A percentile compares a stretch with the other conserved stretches of the same genome.
Conservation (phyloP, 2,113 vertebrate species). For the Aix galericulata region DNA sequence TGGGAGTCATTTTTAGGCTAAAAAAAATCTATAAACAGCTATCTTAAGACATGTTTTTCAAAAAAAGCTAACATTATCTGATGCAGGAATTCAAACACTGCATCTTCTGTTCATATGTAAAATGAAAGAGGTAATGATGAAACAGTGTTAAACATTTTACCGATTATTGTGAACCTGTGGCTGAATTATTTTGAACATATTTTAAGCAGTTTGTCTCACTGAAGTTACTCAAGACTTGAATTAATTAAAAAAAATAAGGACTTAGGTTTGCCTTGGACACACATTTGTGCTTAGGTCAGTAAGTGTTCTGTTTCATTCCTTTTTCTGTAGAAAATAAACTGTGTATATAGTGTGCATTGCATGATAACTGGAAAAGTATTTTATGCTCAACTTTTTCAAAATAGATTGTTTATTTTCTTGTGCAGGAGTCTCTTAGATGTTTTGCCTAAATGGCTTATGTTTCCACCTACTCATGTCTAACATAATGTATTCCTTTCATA, state of each 20-base stretch:
- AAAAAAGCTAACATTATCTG: not conserved
- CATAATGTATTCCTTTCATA: slow-evolving; percentile 16
- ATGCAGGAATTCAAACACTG: not conserved
- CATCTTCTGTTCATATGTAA: not conserved
- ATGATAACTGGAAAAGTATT: not conserved
- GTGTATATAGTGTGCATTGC: not conserved
- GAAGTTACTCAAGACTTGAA: not conserved
- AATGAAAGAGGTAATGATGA: not conserved
- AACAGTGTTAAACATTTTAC: not conserved
- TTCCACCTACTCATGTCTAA: slow-evolving; percentile 29
- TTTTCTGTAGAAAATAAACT: not conserved
- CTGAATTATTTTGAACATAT: not conserved
- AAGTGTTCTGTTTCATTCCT: not conserved
- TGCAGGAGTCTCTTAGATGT: slow-evolving; percentile 4
- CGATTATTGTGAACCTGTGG: not conserved
- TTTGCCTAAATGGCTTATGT: slow-evolving; percentile 27
- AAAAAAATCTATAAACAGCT: not conserved
- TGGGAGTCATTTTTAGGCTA: not conserved
- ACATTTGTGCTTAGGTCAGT: not conserved
- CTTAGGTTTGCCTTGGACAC: not conserved
- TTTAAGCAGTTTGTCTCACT: not conserved
- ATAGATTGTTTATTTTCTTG: slow-evolving; percentile 21
- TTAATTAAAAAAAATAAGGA: not conserved
- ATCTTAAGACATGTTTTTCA: not conserved
- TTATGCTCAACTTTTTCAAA: not conserved